These are phyloP conservation scores for Gopherus evgoodei DNA, from an alignment of 2,113 vertebrate species.

Conservation along the genomic window DNA sequence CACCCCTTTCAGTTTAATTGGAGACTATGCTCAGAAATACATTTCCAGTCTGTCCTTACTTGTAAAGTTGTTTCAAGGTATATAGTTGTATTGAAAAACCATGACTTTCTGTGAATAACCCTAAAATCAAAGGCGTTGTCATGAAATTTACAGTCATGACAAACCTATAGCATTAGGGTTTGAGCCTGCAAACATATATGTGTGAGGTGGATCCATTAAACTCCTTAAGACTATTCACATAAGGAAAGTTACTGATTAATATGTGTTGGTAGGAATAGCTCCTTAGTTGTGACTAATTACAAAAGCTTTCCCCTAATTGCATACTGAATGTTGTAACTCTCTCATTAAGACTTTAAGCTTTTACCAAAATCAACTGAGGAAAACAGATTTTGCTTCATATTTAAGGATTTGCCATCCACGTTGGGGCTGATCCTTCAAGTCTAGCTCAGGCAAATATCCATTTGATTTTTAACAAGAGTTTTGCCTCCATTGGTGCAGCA, in stretches of 20 bases:
- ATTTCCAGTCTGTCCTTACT: background rate
- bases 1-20: background rate
- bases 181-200: background rate
- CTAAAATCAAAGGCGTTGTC: background rate
- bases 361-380: background rate
- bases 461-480: background rate
- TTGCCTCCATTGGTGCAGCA: background rate
- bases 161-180: slow-evolving; percentile 4
- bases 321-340: background rate
- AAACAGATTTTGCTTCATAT: background rate
- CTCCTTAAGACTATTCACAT: background rate
- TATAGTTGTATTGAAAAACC: background rate
- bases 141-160: background rate
- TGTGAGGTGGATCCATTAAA: background rate
- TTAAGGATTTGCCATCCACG: background rate
- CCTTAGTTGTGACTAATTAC: background rate
- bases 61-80: background rate
- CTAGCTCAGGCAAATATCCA: background rate
- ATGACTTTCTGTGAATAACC: background rate
- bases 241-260: background rate
- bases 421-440: background rate
- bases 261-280: background rate
- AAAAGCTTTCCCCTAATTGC: background rate
- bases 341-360: background rate
- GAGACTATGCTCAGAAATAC: background rate